phyloP scores from a whole-genome alignment of 1,140 invertebrate genomes.

The Lutraria rhynchaena region DNA sequence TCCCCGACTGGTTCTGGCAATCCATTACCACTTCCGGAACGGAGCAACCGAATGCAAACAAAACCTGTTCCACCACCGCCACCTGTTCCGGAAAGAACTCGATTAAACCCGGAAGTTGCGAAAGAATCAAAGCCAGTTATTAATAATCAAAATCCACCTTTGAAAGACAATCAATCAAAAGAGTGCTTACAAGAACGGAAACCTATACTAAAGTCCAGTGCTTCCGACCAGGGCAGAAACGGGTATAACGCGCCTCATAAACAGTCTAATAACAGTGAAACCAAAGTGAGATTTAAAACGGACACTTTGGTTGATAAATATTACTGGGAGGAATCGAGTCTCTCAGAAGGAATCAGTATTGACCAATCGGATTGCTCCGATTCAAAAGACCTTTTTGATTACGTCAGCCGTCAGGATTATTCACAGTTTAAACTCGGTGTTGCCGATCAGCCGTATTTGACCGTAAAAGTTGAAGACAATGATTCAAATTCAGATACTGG shows the following conservation, averaged over 20 bases:
- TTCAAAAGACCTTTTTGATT: constrained; percentile 56
- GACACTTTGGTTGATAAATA: constrained; percentile 53
- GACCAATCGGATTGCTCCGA: constrained; percentile 60
- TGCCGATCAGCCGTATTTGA: constrained; percentile 85
- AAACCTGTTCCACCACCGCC: constrained; percentile 1
- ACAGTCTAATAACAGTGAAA: constrained; percentile 24
- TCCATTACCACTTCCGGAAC: constrained; percentile 49
- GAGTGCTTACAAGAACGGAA: constrained; percentile 43
- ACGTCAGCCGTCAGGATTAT: constrained; percentile 25
- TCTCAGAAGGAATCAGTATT: constrained; percentile 59
- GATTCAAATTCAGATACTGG: constrained; percentile 85
- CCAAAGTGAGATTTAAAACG: constrained; percentile 57
- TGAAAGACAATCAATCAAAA: constrained; percentile 2
- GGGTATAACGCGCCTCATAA: constrained; percentile 29
- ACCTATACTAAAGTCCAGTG: constrained; percentile 51
- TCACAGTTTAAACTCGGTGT: constrained; percentile 30
- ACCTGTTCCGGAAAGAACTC: constrained; percentile 41
- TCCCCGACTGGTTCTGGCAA: constrained; percentile 7
- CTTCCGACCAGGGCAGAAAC: constrained; percentile 21
- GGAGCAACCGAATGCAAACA: constrained; percentile 19
- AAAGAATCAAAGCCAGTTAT: background rate
- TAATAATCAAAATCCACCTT: background rate
- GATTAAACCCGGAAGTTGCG: background rate
- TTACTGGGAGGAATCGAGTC: constrained; percentile 62
- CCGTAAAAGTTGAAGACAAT: constrained; percentile 82